Conservation (phyloP, 2,113 vertebrate genomes). For the Xerus inauris region DNA sequence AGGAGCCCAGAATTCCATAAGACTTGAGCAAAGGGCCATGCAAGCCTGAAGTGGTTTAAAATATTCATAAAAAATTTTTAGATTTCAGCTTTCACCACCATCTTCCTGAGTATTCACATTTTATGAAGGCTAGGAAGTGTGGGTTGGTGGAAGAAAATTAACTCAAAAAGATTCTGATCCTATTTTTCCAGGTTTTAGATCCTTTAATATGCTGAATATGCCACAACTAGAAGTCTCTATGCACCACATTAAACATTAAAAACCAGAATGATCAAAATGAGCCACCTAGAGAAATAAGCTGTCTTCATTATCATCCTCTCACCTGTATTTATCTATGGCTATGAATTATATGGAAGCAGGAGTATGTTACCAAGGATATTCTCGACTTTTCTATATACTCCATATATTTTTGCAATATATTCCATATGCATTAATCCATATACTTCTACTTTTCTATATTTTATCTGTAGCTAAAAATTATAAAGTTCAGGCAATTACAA, state of each 20-base stretch:
- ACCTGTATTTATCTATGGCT: neutral
- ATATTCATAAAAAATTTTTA: neutral
- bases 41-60: neutral
- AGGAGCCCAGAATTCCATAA: neutral
- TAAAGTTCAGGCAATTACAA: neutral
- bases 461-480: neutral
- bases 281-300: neutral
- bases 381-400: neutral
- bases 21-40: neutral
- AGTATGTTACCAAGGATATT: neutral
- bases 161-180: neutral
- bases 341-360: neutral
- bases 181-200: neutral
- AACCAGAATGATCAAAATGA: neutral
- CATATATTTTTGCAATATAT: too few species aligned
- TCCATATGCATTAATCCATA: too few species aligned
- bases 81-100: neutral
- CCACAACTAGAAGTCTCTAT: neutral
- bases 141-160: neutral
- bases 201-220: neutral
- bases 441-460: too few species aligned
- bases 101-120: neutral
- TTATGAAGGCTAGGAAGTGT: neutral
- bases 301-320: neutral
- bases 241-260: neutral